phyloP scores from a whole-genome alignment of 2,113 vertebrate genomes.

The Ellobius talpinus region DNA sequence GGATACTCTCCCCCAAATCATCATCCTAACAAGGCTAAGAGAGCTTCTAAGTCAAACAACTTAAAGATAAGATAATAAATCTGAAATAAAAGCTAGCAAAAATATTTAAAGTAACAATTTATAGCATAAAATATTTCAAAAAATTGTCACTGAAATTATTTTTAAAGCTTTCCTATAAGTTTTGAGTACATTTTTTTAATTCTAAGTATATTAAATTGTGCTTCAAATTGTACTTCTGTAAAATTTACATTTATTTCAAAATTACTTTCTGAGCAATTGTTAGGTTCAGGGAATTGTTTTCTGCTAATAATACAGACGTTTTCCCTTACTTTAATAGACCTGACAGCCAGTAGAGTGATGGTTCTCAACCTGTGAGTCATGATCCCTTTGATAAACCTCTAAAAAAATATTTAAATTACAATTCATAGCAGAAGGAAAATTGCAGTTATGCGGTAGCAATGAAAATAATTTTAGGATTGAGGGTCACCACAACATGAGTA shows the following conservation, averaged over 20 bases:
- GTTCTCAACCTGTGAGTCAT: neutral
- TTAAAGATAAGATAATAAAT: constrained; percentile 17
- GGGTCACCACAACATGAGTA: neutral
- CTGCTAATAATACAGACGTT: neutral
- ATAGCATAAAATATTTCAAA: constrained; percentile 17
- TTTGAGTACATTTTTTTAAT: neutral
- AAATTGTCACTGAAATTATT: neutral
- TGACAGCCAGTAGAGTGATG: neutral
- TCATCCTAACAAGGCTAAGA: constrained; percentile 1
- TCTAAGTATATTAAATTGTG: constrained; percentile 47
- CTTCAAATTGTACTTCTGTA: constrained; percentile 6
- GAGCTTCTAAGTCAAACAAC: neutral
- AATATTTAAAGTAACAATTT: neutral
- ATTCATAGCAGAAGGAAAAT: neutral
- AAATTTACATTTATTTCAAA: constrained; percentile 49
- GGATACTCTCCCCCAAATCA: neutral
- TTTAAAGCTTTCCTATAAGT: neutral
- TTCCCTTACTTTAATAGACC: neutral
- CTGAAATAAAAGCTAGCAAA: neutral
- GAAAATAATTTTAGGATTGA: neutral
- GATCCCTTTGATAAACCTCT: neutral
- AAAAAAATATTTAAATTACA: neutral
- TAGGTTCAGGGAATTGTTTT: neutral
- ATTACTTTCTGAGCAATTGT: neutral
- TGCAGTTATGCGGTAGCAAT: neutral